Conservation (phyloP, 2,888 invertebrate genomes). For the Nomada hirtipes region DNA sequence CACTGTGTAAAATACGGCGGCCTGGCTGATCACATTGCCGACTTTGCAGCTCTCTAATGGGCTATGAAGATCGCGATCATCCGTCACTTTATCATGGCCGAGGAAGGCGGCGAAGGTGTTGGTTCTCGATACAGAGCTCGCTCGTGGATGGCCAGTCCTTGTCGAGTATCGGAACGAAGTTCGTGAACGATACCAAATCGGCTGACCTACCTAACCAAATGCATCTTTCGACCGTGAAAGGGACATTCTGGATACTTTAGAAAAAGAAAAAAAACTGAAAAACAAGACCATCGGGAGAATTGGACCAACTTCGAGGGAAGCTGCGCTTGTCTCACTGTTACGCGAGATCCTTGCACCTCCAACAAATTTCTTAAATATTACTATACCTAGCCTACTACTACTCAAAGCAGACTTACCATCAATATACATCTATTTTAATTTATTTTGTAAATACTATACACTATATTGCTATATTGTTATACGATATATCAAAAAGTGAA, state of each 20-base stretch:
- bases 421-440: conserved; percentile 79
- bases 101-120: conserved; percentile 53
- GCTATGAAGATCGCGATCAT: conserved; percentile 41
- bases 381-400: conserved; percentile 70
- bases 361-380: conserved; percentile 54
- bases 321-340: conserved; percentile 62
- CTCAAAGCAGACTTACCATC: conserved; percentile 69
- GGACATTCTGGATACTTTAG: conserved; percentile 49
- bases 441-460: conserved; percentile 83
- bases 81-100: conserved; percentile 54
- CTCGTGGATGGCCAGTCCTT: conserved; percentile 44
- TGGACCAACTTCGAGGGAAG: conserved; percentile 48
- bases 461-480: conserved; percentile 79
- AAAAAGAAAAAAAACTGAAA: not conserved
- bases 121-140: conserved; percentile 60
- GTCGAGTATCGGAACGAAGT: conserved; percentile 23
- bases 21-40: conserved; percentile 33
- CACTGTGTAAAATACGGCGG: conserved; percentile 32
- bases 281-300: conserved; percentile 32
- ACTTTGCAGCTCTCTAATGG: conserved; percentile 11
- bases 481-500: conserved; percentile 79
- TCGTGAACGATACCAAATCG: conserved; percentile 9
- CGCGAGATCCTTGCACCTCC: conserved; percentile 53
- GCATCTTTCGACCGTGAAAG: conserved; percentile 64
- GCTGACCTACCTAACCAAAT: conserved; percentile 40